Conservation (phyloP, 2,888 invertebrate species). For the Eudasyphora cyanicolor region DNA sequence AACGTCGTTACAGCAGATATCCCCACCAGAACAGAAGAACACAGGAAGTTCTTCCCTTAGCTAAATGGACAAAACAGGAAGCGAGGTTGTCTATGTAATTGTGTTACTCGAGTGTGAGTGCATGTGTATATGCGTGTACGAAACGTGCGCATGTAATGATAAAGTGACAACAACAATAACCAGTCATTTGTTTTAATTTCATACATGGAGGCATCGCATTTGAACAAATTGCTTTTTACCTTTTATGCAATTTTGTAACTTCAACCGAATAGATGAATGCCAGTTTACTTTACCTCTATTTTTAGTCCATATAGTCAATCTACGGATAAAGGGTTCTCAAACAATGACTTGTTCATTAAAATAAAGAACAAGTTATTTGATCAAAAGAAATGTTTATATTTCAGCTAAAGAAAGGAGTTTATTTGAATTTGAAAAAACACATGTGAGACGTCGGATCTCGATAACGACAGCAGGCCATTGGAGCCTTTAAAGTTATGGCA, state of each 20-base stretch:
- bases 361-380: too few relatives aligned
- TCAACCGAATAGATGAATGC: background rate
- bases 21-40: background rate
- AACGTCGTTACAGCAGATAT: background rate
- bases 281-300: too few relatives aligned
- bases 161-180: slow-evolving; percentile 39
- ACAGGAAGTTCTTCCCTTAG: background rate
- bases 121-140: background rate
- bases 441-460: too few relatives aligned
- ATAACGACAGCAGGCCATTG: too few relatives aligned
- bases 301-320: too few relatives aligned
- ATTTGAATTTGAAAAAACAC: too few relatives aligned
- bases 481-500: too few relatives aligned
- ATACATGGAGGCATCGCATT: slow-evolving; percentile 31
- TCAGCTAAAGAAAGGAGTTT: too few relatives aligned
- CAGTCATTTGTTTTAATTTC: slow-evolving; percentile 48
- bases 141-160: background rate
- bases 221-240: slow-evolving; percentile 43
- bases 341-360: too few relatives aligned
- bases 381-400: too few relatives aligned
- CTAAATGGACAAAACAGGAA: background rate
- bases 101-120: background rate
- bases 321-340: too few relatives aligned
- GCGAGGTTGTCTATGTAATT: background rate
- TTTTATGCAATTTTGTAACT: slow-evolving; percentile 36